These are phyloP conservation scores for Cephus pygmeus DNA, from an alignment of 2,888 invertebrate species.

Conservation along the genomic window DNA sequence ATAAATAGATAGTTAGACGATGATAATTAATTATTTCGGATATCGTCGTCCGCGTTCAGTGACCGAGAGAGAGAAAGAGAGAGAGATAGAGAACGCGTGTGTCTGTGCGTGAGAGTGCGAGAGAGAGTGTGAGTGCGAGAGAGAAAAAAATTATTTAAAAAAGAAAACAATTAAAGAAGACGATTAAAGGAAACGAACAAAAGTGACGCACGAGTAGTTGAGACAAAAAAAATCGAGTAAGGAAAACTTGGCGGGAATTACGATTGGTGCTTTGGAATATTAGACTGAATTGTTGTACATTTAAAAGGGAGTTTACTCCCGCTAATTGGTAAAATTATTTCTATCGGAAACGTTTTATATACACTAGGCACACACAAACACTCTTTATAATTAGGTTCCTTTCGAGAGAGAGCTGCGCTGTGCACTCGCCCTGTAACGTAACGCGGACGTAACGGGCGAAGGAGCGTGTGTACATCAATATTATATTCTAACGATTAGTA, in stretches of 20 bases:
- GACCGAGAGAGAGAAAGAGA: conserved; percentile 19
- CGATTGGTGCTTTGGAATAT: conserved; percentile 64
- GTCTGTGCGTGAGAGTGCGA: conserved; percentile 32
- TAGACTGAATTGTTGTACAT: conserved; percentile 64
- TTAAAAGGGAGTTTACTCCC: conserved; percentile 23
- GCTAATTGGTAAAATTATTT: conserved; percentile 44
- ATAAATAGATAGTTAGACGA: background rate
- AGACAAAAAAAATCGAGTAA: conserved; percentile 2
- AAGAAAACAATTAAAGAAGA: background rate
- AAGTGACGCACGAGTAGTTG: background rate
- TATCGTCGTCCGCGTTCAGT: conserved; percentile 25
- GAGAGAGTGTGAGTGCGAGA: conserved; percentile 14
- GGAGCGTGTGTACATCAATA: conserved; percentile 54
- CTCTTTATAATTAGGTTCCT: conserved; percentile 29
- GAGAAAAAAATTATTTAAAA: background rate
- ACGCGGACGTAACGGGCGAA: conserved; percentile 3
- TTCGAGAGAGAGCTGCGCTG: conserved; percentile 32
- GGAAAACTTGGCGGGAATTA: conserved; percentile 2
- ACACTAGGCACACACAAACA: conserved; percentile 8
- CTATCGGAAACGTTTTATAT: conserved; percentile 50
- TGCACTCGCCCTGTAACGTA: conserved; percentile 22
- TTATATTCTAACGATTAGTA: conserved; percentile 61
- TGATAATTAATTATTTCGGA: conserved; percentile 12
- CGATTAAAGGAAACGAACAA: conserved; percentile 1
- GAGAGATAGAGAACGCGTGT: conserved; percentile 21